Percentiles rank a stretch among this genome's conserved stretches.
phyloP scores from a whole-genome alignment of 2,113 vertebrate genomes.

The Pterocles burchelli region DNA sequence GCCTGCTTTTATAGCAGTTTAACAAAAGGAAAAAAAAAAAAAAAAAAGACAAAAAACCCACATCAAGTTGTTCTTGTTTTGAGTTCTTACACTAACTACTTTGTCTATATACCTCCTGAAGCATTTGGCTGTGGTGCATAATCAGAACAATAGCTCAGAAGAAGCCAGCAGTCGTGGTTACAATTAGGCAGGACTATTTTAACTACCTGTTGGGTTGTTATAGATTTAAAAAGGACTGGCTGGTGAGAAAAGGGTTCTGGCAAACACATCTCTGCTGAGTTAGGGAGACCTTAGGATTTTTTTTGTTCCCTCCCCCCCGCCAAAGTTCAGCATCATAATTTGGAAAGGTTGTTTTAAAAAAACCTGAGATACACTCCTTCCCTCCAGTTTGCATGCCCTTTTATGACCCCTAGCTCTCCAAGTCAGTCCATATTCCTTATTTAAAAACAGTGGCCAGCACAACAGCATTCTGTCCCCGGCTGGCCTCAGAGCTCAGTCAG shows the following conservation, averaged over 20 bases:
- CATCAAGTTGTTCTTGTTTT: neutral
- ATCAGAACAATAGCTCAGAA: slow-evolving; percentile 34
- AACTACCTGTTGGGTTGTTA: slow-evolving; percentile 63
- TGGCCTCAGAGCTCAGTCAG: neutral
- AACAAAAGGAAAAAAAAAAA: neutral
- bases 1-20: slow-evolving; percentile 35
- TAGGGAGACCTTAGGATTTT: neutral
- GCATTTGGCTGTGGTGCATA: neutral
- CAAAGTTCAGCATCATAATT: neutral
- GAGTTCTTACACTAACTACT: slow-evolving; percentile 11
- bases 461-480: neutral
- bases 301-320: too few relatives aligned
- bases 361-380: neutral
- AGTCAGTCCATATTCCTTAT: neutral
- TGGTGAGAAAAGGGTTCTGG: slow-evolving; percentile 13
- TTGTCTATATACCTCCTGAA: slow-evolving; percentile 17
- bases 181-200: slow-evolving; percentile 48
- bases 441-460: neutral
- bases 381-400: neutral
- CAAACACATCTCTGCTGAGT: neutral
- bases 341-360: neutral
- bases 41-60: neutral
- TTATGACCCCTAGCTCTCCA: neutral
- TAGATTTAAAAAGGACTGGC: neutral
- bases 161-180: slow-evolving; percentile 45